Conservation (phyloP, 2,888 invertebrate species). For the Acronicta leporina region DNA sequence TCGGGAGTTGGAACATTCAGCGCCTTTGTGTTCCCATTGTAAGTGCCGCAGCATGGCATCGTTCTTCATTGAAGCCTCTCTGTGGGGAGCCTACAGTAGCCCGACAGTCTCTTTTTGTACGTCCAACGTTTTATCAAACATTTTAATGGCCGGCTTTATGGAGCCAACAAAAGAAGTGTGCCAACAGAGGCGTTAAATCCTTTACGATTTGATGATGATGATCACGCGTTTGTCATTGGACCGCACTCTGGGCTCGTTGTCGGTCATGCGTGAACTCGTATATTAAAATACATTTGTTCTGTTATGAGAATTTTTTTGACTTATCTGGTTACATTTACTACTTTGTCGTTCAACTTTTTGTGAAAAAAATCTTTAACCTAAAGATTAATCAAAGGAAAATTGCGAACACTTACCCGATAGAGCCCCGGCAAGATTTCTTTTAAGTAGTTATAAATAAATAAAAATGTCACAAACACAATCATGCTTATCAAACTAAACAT, state of each 20-base stretch:
- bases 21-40: slow-evolving; percentile 70
- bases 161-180: slow-evolving; percentile 87
- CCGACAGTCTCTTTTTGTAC: slow-evolving; percentile 84
- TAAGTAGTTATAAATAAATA: slow-evolving; percentile 51
- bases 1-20: slow-evolving; percentile 71
- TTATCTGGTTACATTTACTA: slow-evolving; percentile 18
- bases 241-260: slow-evolving; percentile 68
- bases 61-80: slow-evolving; percentile 78
- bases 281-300: slow-evolving; percentile 59
- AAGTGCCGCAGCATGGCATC: slow-evolving; percentile 80
- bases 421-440: slow-evolving; percentile 56
- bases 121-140: slow-evolving; percentile 87
- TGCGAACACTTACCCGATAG: slow-evolving; percentile 42
- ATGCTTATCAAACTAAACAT: slow-evolving; percentile 81
- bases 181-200: slow-evolving; percentile 89
- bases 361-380: neutral
- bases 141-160: slow-evolving; percentile 88
- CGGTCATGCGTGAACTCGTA: slow-evolving; percentile 70
- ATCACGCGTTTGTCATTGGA: slow-evolving; percentile 85
- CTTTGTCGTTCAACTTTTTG: slow-evolving; percentile 20
- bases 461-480: slow-evolving; percentile 74
- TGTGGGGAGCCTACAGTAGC: slow-evolving; percentile 86
- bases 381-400: slow-evolving; percentile 10
- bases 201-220: slow-evolving; percentile 87
- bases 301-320: slow-evolving; percentile 42